Evolutionary conservation across 2,797 vertebrate genomes (phyloP).

Genomic region (Poecilia wingei): DNA sequence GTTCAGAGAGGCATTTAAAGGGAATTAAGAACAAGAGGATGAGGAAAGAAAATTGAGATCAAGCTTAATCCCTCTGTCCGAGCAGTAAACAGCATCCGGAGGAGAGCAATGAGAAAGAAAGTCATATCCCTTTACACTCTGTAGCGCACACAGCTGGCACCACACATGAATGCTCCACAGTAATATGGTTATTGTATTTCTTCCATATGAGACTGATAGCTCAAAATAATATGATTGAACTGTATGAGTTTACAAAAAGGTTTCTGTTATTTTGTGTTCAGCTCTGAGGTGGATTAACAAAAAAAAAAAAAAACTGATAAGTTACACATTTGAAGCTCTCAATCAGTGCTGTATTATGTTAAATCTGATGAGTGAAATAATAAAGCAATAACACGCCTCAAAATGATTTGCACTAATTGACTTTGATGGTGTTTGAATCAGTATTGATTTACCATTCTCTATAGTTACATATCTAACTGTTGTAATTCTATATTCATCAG

Average conservation of each 20-base stretch:
- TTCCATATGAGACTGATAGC: not conserved
- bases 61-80: constrained; percentile 63
- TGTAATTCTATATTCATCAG: not conserved
- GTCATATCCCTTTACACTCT: constrained; percentile 15
- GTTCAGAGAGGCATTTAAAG: constrained; percentile 67
- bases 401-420: not conserved
- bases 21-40: constrained; percentile 74
- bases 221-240: not conserved
- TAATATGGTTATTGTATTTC: constrained; percentile 2
- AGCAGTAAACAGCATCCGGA: constrained; percentile 54
- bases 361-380: not conserved
- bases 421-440: not conserved
- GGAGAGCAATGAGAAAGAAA: constrained; percentile 39
- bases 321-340: not conserved
- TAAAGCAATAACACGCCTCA: not conserved
- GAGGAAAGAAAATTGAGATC: constrained; percentile 65
- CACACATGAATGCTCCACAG: not conserved
- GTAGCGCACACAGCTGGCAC: constrained; percentile 3
- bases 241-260: not conserved
- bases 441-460: not conserved
- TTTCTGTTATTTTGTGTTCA: not conserved
- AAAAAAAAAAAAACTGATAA: not conserved
- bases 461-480: not conserved
- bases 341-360: not conserved
- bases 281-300: not conserved